phyloP scores from a whole-genome alignment of 2,113 vertebrate species.

The Dermatemys mawii region DNA sequence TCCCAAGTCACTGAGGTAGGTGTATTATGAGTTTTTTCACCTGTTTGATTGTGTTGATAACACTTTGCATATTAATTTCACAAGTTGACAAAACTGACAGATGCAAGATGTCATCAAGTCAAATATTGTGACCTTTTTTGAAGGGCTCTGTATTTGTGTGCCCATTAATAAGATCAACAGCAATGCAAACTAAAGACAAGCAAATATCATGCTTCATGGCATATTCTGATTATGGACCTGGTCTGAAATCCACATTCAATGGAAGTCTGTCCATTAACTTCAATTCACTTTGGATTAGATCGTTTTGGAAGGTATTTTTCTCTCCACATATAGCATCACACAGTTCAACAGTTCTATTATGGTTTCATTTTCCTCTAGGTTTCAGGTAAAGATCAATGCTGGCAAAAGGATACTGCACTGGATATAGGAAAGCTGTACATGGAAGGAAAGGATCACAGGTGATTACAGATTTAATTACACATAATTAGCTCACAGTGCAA shows the following conservation, averaged over 20 bases:
- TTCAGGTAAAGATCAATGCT: constrained; percentile 11
- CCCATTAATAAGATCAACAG: constrained; percentile 31
- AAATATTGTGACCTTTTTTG: constrained; percentile 6
- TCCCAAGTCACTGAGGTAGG: background rate
- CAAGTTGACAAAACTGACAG: background rate
- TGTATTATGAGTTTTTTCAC: background rate
- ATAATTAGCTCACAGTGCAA: no score
- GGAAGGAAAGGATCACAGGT: no score
- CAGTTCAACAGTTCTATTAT: background rate
- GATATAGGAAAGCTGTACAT: no score
- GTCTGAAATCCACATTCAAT: background rate
- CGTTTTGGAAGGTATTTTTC: background rate
- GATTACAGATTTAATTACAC: no score
- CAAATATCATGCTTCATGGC: constrained; percentile 19
- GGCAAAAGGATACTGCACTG: constrained; percentile 8
- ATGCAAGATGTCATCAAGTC: background rate
- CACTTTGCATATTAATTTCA: background rate
- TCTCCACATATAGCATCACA: background rate
- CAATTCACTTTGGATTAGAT: background rate
- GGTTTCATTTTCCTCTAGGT: background rate
- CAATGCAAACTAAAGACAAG: constrained; percentile 15
- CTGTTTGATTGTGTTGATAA: background rate
- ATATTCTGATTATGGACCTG: constrained; percentile 5
- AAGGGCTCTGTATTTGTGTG: constrained; percentile 1
- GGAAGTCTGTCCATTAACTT: background rate